Conservation (phyloP, 1,140 invertebrate species). For the Coelopa frigida region DNA sequence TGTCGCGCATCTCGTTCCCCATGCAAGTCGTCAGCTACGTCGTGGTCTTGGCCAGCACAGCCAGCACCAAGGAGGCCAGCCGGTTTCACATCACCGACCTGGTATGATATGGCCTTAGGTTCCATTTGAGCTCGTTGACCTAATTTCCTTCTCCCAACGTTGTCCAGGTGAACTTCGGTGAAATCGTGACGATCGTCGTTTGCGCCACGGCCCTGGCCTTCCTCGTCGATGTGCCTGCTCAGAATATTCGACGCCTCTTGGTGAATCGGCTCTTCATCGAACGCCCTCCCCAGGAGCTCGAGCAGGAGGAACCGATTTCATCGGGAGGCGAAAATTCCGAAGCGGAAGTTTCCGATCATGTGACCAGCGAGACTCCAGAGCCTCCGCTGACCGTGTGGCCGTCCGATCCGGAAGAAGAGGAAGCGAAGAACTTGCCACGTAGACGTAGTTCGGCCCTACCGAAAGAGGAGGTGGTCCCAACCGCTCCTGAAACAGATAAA, state of each 20-base stretch:
- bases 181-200: conserved; percentile 18
- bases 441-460: conserved; percentile 6
- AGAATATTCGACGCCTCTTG: conserved; percentile 48
- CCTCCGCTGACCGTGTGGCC: conserved; percentile 22
- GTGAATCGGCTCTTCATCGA: conserved; percentile 24
- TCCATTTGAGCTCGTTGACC: background rate
- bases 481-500: conserved; percentile 3
- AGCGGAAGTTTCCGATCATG: conserved; percentile 1
- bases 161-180: conserved; percentile 19
- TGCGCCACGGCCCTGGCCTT: conserved; percentile 46
- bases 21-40: conserved; percentile 25
- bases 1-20: conserved; percentile 27
- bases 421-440: conserved; percentile 17
- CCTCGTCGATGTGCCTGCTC: conserved; percentile 51
- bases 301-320: conserved; percentile 4
- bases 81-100: conserved; percentile 25
- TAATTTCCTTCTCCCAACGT: background rate
- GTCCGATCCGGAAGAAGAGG: conserved; percentile 25
- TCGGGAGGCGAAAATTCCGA: conserved; percentile 3
- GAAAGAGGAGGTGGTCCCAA: conserved; percentile 2
- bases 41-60: conserved; percentile 27
- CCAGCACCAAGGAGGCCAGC: conserved; percentile 20
- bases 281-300: conserved; percentile 9
- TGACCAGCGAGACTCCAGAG: conserved; percentile 15
- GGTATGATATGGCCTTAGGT: conserved; percentile 13